A percentile compares a stretch with the other conserved stretches of the same genome.
Conservation (phyloP, 2,888 invertebrate genomes). For the Euspilapteryx auroguttella region DNA sequence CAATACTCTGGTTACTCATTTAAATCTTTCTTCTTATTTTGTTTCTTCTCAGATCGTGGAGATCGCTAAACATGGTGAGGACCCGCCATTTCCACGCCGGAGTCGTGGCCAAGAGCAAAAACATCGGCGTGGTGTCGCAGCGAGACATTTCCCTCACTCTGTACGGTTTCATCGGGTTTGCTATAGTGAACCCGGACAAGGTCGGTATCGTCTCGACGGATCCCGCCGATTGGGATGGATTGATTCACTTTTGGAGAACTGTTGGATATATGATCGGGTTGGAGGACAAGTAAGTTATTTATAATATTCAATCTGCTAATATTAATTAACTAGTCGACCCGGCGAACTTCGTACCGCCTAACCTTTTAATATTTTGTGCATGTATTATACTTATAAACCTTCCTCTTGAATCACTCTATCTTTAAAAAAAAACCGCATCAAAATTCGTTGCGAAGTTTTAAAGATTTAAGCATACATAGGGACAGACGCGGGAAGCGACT, state of each 20-base stretch:
- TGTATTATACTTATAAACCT: no score
- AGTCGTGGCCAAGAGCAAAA: slow-evolving; percentile 33
- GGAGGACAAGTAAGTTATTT: slow-evolving; percentile 72
- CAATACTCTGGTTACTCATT: no score
- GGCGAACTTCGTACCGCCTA: no score
- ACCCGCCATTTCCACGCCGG: slow-evolving; percentile 68
- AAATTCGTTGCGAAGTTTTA: no score
- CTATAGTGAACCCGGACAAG: slow-evolving; percentile 63
- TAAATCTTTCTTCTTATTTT: no score
- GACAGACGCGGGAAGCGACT: no score
- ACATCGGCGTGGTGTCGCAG: slow-evolving; percentile 69
- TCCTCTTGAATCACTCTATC: no score
- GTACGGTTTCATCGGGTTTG: slow-evolving; percentile 83
- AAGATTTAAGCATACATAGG: no score
- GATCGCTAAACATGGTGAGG: slow-evolving; percentile 68
- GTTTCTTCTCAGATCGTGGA: slow-evolving; percentile 64
- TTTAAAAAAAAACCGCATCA: no score
- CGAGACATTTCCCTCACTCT: slow-evolving; percentile 85
- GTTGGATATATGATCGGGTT: slow-evolving; percentile 82
- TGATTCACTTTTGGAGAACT: slow-evolving; percentile 83
- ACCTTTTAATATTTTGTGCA: no score
- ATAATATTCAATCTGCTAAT: no score
- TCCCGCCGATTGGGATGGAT: slow-evolving; percentile 70
- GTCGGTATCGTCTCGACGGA: slow-evolving; percentile 66
- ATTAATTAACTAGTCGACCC: no score